Evolutionary conservation across 30 jellyfish, hydroid and myxozoan genomes (phyloP).

Genomic region (Mastigias papua): DNA sequence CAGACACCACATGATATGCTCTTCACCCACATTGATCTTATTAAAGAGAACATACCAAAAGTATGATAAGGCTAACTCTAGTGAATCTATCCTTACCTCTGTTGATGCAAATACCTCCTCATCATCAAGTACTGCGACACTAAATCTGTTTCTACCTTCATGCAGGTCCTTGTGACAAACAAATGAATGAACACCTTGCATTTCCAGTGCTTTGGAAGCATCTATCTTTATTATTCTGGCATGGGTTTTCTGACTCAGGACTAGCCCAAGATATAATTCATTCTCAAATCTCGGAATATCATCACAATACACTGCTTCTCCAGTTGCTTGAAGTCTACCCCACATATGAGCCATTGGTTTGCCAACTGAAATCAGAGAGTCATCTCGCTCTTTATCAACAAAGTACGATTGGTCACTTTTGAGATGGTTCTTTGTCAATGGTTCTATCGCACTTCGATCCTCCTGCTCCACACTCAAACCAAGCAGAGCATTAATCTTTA

Average conservation of each 20-base stretch:
- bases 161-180: constrained; percentile 50
- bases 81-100: too few species aligned
- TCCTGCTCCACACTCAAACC: not conserved
- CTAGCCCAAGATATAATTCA: constrained; percentile 61
- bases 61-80: too few species aligned
- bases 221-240: constrained; percentile 42
- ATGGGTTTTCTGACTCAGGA: constrained; percentile 61
- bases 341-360: constrained; percentile 43
- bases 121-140: not conserved
- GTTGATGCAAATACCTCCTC: constrained; percentile 50
- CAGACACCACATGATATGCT: too few species aligned
- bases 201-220: constrained; percentile 53
- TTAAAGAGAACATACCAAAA: too few species aligned
- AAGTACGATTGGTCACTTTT: constrained; percentile 25
- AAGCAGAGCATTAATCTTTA: not conserved
- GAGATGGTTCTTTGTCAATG: constrained; percentile 10
- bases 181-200: constrained; percentile 60
- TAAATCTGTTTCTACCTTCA: constrained; percentile 36
- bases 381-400: constrained; percentile 10
- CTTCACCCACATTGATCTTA: too few species aligned
- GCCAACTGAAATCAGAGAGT: constrained; percentile 21
- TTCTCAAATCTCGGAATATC: constrained; percentile 48
- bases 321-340: constrained; percentile 55
- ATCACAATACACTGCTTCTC: constrained; percentile 71
- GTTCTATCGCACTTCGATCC: constrained; percentile 19